Percentiles rank a stretch among this genome's conserved stretches.
Conservation (phyloP, 2,888 invertebrate species). For the Polietes domitor region DNA sequence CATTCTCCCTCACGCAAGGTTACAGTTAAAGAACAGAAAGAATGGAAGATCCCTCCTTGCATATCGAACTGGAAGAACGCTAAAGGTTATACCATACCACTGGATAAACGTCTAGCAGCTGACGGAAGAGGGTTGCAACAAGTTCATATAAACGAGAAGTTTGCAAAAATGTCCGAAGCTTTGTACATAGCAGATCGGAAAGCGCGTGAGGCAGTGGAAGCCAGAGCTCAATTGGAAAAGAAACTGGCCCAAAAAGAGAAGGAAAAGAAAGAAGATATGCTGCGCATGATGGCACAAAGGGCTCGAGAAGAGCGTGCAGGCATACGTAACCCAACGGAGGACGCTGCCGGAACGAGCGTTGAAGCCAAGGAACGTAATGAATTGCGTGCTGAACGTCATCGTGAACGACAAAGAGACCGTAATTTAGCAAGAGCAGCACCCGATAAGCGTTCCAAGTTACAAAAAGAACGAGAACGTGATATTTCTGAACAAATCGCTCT, state of each 20-base stretch:
- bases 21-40: slow-evolving; percentile 98
- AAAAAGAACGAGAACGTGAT: slow-evolving; percentile 95
- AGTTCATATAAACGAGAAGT: slow-evolving; percentile 99
- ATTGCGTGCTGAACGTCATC: slow-evolving; percentile 93
- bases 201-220: slow-evolving; percentile 98
- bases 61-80: slow-evolving; percentile 99
- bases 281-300: slow-evolving; percentile 95
- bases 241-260: slow-evolving; percentile 98
- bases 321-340: slow-evolving; percentile 80
- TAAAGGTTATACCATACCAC: slow-evolving; percentile 95
- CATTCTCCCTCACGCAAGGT: slow-evolving; percentile 99
- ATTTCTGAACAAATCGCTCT: slow-evolving; percentile 99
- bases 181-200: slow-evolving; percentile 98
- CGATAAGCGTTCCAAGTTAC: slow-evolving; percentile 94
- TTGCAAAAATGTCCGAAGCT: slow-evolving; percentile 98
- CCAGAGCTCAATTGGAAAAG: slow-evolving; percentile 96
- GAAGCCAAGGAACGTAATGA: slow-evolving; percentile 91
- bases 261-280: slow-evolving; percentile 97
- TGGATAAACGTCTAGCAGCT: slow-evolving; percentile 98
- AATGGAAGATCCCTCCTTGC: slow-evolving; percentile 99
- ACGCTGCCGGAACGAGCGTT: slow-evolving; percentile 78
- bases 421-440: slow-evolving; percentile 97
- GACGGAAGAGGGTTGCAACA: slow-evolving; percentile 98
- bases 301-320: slow-evolving; percentile 98
- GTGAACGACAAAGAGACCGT: slow-evolving; percentile 94